Conservation (phyloP, 2,888 invertebrate species). For the Agrotis exclamationis region DNA sequence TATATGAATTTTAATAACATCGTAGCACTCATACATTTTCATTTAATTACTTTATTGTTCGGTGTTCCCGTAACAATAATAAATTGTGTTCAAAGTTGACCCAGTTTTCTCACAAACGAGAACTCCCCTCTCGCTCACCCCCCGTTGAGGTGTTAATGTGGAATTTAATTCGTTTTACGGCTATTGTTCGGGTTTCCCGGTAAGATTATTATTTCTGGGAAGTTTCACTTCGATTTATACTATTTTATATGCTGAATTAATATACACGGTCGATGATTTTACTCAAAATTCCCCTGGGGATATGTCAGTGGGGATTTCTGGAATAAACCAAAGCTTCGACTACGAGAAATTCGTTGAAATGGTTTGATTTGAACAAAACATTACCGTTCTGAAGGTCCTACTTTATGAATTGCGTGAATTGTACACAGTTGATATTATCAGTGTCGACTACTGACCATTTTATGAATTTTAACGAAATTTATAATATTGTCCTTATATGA, state of each 20-base stretch:
- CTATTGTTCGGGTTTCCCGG: slow-evolving; percentile 48
- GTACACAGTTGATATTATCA: no score
- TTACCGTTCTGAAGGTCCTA: neutral
- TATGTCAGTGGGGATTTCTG: no score
- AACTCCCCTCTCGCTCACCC: neutral
- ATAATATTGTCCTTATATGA: no score
- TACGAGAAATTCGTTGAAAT: neutral
- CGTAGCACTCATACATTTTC: slow-evolving; percentile 30
- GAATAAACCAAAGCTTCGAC: neutral
- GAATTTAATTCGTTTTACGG: slow-evolving; percentile 61
- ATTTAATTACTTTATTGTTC: slow-evolving; percentile 57
- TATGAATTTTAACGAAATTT: no score
- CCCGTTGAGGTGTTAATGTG: slow-evolving; percentile 59
- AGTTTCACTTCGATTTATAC: slow-evolving; percentile 33
- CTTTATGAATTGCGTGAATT: no score
- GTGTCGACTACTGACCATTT: no score
- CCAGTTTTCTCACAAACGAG: slow-evolving; percentile 52
- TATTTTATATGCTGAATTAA: neutral
- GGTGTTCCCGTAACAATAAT: slow-evolving; percentile 52
- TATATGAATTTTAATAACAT: slow-evolving; percentile 35
- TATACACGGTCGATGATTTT: neutral
- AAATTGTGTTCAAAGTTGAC: slow-evolving; percentile 65
- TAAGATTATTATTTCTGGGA: slow-evolving; percentile 33
- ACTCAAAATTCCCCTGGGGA: neutral
- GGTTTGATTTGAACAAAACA: neutral